Evolutionary conservation across 1,140 invertebrate species (phyloP).

Genomic region (Caenorhabditis inopinata): DNA sequence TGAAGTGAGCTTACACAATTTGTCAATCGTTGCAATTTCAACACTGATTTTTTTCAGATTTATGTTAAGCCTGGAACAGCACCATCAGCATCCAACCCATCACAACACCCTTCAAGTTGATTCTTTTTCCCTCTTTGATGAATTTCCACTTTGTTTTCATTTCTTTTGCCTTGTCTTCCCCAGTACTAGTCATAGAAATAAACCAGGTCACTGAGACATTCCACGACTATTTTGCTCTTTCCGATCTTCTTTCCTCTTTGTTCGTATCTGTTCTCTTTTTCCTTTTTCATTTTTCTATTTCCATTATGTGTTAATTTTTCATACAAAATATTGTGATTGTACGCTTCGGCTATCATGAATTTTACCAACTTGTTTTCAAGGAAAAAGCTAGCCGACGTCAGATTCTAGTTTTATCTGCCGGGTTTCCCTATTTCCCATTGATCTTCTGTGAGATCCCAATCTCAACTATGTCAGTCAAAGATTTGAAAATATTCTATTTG

Average conservation of each 20-base stretch:
- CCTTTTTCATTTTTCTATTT: neutral
- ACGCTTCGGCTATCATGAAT: neutral
- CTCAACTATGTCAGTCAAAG: too few species aligned
- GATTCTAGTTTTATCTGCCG: conserved; percentile 23
- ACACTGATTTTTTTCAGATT: neutral
- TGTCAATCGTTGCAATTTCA: neutral
- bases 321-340: neutral
- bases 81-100: neutral
- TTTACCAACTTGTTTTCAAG: neutral
- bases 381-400: neutral
- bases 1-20: neutral
- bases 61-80: neutral
- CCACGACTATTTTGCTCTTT: neutral
- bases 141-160: too few species aligned
- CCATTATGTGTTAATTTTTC: neutral
- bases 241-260: neutral
- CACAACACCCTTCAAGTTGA: neutral
- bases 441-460: neutral
- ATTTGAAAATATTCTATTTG: too few species aligned
- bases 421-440: neutral
- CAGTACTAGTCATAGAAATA: too few species aligned
- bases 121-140: neutral
- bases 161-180: too few species aligned
- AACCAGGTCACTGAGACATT: neutral
- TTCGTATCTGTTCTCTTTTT: neutral